phyloP scores from a whole-genome alignment of 2,888 invertebrate species.

The Chesias legatella region DNA sequence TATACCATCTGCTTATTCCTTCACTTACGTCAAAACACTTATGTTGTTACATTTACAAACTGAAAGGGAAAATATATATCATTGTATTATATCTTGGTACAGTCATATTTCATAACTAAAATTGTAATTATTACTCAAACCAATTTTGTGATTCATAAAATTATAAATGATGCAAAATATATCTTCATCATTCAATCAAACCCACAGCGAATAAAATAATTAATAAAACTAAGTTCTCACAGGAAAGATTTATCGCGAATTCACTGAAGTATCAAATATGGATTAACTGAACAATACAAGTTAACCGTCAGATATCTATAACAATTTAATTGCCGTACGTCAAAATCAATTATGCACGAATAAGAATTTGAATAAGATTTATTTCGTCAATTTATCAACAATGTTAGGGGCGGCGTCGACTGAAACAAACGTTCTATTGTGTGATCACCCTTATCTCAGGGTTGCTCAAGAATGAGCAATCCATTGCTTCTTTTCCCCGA shows the following conservation, averaged over 20 bases:
- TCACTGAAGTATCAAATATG: conserved; percentile 60
- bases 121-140: no score
- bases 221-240: conserved; percentile 44
- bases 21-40: no score
- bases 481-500: no score
- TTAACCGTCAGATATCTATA: conserved; percentile 48
- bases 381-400: conserved; percentile 53
- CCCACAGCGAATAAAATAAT: conserved; percentile 14
- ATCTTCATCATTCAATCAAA: conserved; percentile 17
- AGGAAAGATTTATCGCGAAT: conserved; percentile 37
- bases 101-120: no score
- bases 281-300: conserved; percentile 51
- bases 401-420: conserved; percentile 35
- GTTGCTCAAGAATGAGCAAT: no score
- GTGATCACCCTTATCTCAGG: conserved; percentile 13
- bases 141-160: no score
- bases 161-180: conserved; percentile 11
- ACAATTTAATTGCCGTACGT: conserved; percentile 60
- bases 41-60: no score
- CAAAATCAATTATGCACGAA: conserved; percentile 70
- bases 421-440: conserved; percentile 22
- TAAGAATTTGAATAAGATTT: conserved; percentile 65
- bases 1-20: no score
- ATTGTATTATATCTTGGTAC: no score
- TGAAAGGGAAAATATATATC: no score